Conservation (phyloP, 2,888 invertebrate species). For the Resseliella maxima region DNA sequence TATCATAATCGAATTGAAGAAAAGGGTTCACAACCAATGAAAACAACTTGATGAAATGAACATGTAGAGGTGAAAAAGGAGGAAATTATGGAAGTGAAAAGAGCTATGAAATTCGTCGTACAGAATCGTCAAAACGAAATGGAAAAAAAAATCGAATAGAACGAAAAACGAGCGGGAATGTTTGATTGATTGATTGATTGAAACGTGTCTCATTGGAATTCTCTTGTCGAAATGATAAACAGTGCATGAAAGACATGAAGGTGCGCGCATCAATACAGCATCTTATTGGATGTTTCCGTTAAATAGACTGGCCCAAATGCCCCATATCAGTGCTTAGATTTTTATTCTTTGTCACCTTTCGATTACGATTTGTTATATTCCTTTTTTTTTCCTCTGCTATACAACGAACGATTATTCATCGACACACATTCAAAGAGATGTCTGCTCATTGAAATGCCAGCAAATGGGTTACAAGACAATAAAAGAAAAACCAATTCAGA, state of each 20-base stretch:
- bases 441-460: background rate
- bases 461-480: background rate
- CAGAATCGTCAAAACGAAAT: background rate
- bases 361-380: background rate
- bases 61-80: no score
- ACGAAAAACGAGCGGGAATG: background rate
- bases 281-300: background rate
- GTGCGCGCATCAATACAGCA: background rate
- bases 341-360: background rate
- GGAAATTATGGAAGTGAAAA: background rate
- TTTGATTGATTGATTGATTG: constrained; percentile 3
- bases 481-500: background rate
- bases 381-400: background rate
- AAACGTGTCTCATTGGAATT: constrained; percentile 4
- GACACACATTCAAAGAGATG: background rate
- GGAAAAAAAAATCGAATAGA: background rate
- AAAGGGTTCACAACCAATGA: background rate
- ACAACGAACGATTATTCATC: background rate
- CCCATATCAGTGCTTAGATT: background rate
- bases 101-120: background rate
- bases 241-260: background rate
- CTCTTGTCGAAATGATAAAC: background rate
- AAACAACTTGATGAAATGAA: background rate
- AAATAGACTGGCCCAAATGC: background rate
- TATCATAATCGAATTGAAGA: constrained; percentile 13